Percentiles rank a stretch among this genome's conserved stretches.
Conservation (phyloP, 1,140 invertebrate species). For the Watersipora subatra region DNA sequence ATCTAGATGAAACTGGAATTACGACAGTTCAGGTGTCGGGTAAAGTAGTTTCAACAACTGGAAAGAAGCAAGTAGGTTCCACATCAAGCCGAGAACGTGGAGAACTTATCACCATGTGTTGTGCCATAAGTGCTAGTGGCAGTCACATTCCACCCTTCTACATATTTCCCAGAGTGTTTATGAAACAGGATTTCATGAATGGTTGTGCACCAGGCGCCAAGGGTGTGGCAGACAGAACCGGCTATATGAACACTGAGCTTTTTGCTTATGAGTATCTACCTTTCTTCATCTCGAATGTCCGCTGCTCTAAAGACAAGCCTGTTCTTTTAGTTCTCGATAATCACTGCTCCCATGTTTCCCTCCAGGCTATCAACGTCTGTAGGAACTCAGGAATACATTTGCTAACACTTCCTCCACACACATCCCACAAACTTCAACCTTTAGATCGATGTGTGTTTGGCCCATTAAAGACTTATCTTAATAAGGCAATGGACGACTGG, state of each 20-base stretch:
- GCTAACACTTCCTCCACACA: conserved; percentile 19
- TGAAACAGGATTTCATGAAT: conserved; percentile 32
- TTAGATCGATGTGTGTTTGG: conserved; percentile 16
- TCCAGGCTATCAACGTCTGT: conserved; percentile 5
- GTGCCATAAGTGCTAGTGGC: conserved; percentile 18
- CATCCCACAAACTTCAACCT: conserved; percentile 16
- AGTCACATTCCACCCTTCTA: conserved; percentile 21
- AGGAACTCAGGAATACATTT: conserved; percentile 14
- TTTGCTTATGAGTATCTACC: conserved; percentile 32
- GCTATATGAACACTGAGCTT: conserved; percentile 14
- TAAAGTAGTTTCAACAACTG: conserved; percentile 38
- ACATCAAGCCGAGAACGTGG: conserved; percentile 39
- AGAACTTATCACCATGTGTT: conserved; percentile 18
- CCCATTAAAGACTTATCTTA: conserved; percentile 13
- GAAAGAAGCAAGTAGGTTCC: conserved; percentile 37
- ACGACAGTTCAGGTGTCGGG: conserved; percentile 38
- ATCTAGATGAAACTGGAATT: conserved; percentile 43
- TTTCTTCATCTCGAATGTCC: conserved; percentile 33
- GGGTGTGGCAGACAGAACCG: conserved; percentile 10
- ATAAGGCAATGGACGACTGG: conserved; percentile 38
- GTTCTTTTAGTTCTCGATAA: conserved; percentile 18
- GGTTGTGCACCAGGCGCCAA: conserved; percentile 14
- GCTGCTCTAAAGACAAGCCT: conserved; percentile 17
- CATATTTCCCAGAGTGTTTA: conserved; percentile 22
- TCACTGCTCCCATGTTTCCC: conserved; percentile 15